A percentile compares a stretch with the other conserved stretches of the same genome.
Conservation (phyloP, 2,797 vertebrate genomes). For the Amniataba percoides region DNA sequence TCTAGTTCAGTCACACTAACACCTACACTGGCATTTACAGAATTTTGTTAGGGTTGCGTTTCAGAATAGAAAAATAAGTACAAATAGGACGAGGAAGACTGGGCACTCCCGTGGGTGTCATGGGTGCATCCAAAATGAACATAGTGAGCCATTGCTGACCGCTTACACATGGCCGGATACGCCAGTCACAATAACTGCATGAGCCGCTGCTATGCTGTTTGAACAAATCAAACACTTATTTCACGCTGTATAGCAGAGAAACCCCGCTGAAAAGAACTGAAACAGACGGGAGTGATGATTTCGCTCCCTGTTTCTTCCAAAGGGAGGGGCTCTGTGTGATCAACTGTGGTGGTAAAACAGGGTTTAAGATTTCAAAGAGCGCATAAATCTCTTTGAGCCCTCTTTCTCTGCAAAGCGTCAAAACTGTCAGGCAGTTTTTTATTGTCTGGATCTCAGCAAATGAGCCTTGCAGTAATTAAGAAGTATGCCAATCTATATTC, state of each 20-base stretch:
- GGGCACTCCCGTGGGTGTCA: background rate
- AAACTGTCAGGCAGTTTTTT: conserved; percentile 61
- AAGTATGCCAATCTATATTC: conserved; percentile 76
- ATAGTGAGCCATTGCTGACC: conserved; percentile 54
- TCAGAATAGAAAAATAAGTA: conserved; percentile 12
- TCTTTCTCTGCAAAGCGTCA: conserved; percentile 40
- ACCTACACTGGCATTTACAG: background rate
- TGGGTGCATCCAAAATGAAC: background rate
- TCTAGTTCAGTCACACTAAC: conserved; percentile 28
- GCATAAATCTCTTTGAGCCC: conserved; percentile 58
- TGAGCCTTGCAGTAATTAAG: conserved; percentile 77
- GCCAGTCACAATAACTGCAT: conserved; percentile 84
- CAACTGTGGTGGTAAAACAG: conserved; percentile 34
- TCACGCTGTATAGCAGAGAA: conserved; percentile 27
- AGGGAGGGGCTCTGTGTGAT: conserved; percentile 43
- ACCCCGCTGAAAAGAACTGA: conserved; percentile 14
- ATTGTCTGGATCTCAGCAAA: conserved; percentile 70
- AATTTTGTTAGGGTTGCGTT: background rate
- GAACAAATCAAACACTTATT: conserved; percentile 20
- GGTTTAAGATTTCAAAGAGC: conserved; percentile 49
- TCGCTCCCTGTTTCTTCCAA: conserved; percentile 27
- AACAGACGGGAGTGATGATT: conserved; percentile 23
- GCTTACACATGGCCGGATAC: conserved; percentile 88
- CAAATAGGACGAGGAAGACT: background rate
- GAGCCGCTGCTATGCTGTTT: conserved; percentile 10